Base-by-base conservation (phyloP, 2,888 invertebrate species). In the Agonopterix alstromeriana region DNA sequence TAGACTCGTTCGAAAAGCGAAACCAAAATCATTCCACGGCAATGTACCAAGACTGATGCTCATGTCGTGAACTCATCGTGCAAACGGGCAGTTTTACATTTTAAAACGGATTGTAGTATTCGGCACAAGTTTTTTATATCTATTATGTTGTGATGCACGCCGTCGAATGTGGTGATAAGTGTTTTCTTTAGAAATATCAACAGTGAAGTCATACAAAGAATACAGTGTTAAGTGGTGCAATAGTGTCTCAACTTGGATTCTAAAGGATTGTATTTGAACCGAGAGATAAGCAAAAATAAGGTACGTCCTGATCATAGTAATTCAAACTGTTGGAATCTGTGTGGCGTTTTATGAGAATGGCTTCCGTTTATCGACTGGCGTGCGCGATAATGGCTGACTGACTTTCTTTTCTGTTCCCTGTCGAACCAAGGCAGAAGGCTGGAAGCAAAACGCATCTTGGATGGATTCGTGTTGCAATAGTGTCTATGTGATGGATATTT, bases 331-430 rank as follows among this genome's bases (percentile, higher is more conserved):
- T 27, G 7, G 27, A 65, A 57, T 76, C 73, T 73, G 76, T 76
- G 75, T 80, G 76, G 80, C 80, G 74, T 79, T 77, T 76, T 73
- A 70, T 69, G 70, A 67, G 79, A 85, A 85, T 85, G 84, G 84
- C 86, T 84, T 81, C 86, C 82, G 77, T 82, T 77, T 84, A 85
- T 83, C 82, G 86, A 87, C 82, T 87, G 67, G 83, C 79, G 82
- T 86, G 87, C 85, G 87, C 83, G 80, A 73, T 83, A 87, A 87
- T 87, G 87, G 87, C 87, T 84, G 87, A 87, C 87, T 80, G 80
- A 81, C 67, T 67, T 68, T 79, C 62, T 60, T 27, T 27, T 27
- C 63, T 60, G 63, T 67, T 67, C 62, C 76, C 67, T 69, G 68
- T 70, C 67, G 60, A 64, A 48, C 57, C 54, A 51, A 54, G 46